Evolutionary conservation across 2,888 invertebrate genomes (phyloP).

Genomic region (Ophion ventricosus): DNA sequence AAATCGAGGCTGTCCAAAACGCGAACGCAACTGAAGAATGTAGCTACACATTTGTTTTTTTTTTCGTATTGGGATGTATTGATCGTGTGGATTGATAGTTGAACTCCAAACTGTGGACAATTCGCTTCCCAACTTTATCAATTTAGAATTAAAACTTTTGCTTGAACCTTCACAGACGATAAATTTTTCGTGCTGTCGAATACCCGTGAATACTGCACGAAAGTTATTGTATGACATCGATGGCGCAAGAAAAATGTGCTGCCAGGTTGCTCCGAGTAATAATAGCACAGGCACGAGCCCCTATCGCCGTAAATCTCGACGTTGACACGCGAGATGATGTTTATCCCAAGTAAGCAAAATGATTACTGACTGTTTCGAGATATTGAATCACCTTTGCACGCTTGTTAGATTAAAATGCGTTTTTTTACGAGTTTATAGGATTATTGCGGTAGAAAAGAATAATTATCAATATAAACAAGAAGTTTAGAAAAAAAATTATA

Average conservation of each 20-base stretch:
- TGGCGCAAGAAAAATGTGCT: constrained; percentile 42
- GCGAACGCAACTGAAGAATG: constrained; percentile 3
- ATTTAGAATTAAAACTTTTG: not conserved
- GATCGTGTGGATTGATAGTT: not conserved
- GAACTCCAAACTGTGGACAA: not conserved
- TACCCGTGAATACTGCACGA: not conserved
- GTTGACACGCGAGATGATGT: constrained; percentile 40
- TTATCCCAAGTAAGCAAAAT: constrained; percentile 26
- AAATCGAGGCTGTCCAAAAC: too few relatives aligned
- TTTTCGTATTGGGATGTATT: too few relatives aligned
- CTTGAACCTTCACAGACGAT: not conserved
- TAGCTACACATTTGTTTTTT: not conserved
- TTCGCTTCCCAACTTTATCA: not conserved
- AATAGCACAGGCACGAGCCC: constrained; percentile 27
- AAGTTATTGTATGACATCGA: constrained; percentile 2
- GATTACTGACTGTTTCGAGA: not conserved
- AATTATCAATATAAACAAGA: not conserved
- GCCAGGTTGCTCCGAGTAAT: constrained; percentile 16
- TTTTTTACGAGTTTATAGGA: not conserved
- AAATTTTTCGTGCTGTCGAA: not conserved
- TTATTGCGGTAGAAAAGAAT: not conserved
- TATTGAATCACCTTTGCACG: not conserved
- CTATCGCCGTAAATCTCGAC: constrained; percentile 18
- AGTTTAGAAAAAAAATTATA: too few relatives aligned
- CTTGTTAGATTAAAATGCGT: not conserved